Conservation (phyloP, 2,888 invertebrate species). For the Loripinus fragilis region DNA sequence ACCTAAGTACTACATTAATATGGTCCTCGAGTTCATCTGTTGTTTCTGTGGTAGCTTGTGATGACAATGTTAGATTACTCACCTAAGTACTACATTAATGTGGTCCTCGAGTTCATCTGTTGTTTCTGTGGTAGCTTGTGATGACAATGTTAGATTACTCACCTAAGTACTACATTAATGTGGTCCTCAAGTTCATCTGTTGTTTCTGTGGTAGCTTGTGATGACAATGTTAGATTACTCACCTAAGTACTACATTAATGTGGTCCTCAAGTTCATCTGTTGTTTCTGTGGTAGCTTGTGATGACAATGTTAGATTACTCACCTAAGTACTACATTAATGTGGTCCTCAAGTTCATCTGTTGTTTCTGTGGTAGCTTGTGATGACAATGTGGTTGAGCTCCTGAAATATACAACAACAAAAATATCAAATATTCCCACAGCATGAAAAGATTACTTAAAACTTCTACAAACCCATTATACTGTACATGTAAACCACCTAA, state of each 20-base stretch:
- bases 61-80: no score
- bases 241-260: constrained; percentile 95
- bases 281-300: constrained; percentile 66
- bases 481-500: no score
- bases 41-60: constrained; percentile 66
- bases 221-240: no score
- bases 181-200: constrained; percentile 86
- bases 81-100: constrained; percentile 95
- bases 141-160: no score
- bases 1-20: constrained; percentile 95
- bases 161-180: constrained; percentile 95
- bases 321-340: constrained; percentile 95
- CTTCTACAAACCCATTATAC: no score
- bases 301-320: no score
- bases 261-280: constrained; percentile 86
- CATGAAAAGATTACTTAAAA: no score
- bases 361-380: constrained; percentile 68
- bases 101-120: constrained; percentile 86
- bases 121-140: constrained; percentile 66
- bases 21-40: constrained; percentile 86
- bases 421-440: no score
- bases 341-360: constrained; percentile 86
- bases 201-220: constrained; percentile 66
- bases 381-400: constrained; percentile 76
- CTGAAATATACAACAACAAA: no score